A percentile compares a stretch with the other conserved stretches of the same genome.
phyloP scores from a whole-genome alignment of 2,113 vertebrate species.

The Erythrocebus patas region DNA sequence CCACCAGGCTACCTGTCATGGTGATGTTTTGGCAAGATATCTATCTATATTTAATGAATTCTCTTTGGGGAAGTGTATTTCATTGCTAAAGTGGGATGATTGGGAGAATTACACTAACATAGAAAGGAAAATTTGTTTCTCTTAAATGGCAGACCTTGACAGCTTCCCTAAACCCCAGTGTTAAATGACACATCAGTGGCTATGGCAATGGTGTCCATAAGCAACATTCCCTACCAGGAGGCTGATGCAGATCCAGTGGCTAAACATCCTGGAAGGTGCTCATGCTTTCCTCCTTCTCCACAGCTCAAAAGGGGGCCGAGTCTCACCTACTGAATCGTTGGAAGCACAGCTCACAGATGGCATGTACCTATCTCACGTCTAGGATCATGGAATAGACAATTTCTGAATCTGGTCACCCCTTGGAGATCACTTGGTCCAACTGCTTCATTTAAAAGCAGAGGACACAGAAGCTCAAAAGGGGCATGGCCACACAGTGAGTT shows the following conservation, averaged over 20 bases:
- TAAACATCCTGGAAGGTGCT: neutral
- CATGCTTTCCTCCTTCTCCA: neutral
- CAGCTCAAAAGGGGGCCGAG: neutral
- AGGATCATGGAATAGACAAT: neutral
- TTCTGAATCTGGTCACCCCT: neutral
- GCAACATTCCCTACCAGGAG: constrained; percentile 17
- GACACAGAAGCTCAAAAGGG: neutral
- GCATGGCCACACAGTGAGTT: neutral
- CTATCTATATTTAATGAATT: neutral
- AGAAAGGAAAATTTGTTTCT: constrained; percentile 52
- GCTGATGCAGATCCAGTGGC: neutral
- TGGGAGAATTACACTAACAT: constrained; percentile 36
- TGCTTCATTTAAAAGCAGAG: neutral
- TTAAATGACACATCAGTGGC: constrained; percentile 55
- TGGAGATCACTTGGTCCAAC: neutral
- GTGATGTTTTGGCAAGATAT: neutral
- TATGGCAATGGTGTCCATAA: constrained; percentile 47
- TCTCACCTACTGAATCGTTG: neutral
- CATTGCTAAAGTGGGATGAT: neutral
- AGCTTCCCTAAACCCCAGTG: constrained; percentile 29
- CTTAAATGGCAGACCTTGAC: constrained; percentile 50
- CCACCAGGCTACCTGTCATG: neutral
- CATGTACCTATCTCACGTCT: neutral
- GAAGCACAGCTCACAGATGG: neutral
- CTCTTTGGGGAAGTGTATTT: neutral